phyloP scores from a whole-genome alignment of 1,140 invertebrate genomes.

The Eueides isabella region DNA sequence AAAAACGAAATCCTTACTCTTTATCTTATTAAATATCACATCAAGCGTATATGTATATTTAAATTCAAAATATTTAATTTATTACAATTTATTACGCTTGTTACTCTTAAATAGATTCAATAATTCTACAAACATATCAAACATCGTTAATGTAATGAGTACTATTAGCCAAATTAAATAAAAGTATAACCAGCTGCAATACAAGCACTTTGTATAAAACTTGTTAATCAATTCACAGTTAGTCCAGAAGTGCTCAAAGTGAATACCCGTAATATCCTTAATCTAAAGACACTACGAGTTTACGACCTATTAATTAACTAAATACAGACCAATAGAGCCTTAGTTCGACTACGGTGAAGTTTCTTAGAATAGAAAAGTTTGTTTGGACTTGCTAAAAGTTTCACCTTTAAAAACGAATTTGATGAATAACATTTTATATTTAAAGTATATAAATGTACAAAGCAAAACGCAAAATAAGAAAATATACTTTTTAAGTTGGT shows the following conservation, averaged over 20 bases:
- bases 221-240: slow-evolving; percentile 8
- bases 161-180: slow-evolving; percentile 24
- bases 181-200: not conserved
- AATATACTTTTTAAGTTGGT: no score
- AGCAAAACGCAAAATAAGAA: not conserved
- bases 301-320: slow-evolving; percentile 13
- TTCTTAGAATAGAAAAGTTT: not conserved
- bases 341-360: not conserved
- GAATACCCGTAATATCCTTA: slow-evolving; percentile 13
- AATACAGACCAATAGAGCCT: slow-evolving; percentile 14
- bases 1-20: no score
- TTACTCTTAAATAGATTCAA: no score
- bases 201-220: not conserved
- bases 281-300: slow-evolving; percentile 13
- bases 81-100: no score
- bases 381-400: not conserved
- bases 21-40: no score
- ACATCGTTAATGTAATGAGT: not conserved
- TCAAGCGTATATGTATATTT: no score
- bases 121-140: not conserved
- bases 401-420: slow-evolving; percentile 11
- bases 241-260: slow-evolving; percentile 14
- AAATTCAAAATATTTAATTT: no score
- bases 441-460: slow-evolving; percentile 7
- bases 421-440: slow-evolving; percentile 8